Percentiles rank a stretch among this genome's conserved stretches.
These are phyloP conservation scores for Ruditapes philippinarum DNA, from an alignment of 1,140 invertebrate species.

Conservation along the genomic window DNA sequence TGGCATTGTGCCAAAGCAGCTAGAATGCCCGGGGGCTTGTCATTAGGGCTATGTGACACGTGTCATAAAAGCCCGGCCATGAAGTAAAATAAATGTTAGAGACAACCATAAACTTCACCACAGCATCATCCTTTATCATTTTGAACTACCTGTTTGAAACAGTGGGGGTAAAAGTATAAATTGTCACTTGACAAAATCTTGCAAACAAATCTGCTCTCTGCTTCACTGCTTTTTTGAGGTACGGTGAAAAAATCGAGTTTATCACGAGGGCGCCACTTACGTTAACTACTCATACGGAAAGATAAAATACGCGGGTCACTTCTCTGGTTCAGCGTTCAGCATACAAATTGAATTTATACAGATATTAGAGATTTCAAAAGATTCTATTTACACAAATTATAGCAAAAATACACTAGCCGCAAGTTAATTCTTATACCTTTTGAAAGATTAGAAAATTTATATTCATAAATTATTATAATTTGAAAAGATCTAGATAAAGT, in stretches of 20 bases:
- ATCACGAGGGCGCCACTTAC: background rate
- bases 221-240: background rate
- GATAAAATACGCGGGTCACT: constrained; percentile 3
- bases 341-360: constrained; percentile 43
- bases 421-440: constrained; percentile 9
- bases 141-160: background rate
- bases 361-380: constrained; percentile 17
- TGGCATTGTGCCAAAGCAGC: constrained; percentile 17
- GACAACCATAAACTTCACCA: constrained; percentile 6
- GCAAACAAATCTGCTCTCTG: background rate
- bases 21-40: background rate
- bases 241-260: background rate
- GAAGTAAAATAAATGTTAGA: background rate
- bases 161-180: background rate
- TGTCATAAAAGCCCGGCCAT: background rate
- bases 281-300: constrained; percentile 7
- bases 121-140: background rate
- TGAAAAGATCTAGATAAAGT: background rate
- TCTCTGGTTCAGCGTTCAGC: constrained; percentile 1
- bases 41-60: constrained; percentile 34
- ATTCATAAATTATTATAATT: constrained; percentile 1
- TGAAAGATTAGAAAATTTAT: constrained; percentile 3
- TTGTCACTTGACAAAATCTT: background rate
- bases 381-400: background rate
- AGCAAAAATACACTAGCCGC: background rate